A percentile compares a stretch with the other conserved stretches of the same genome.
Evolutionary conservation across 2,113 vertebrate species (phyloP).

Genomic region (Chlamydotis undulata): DNA sequence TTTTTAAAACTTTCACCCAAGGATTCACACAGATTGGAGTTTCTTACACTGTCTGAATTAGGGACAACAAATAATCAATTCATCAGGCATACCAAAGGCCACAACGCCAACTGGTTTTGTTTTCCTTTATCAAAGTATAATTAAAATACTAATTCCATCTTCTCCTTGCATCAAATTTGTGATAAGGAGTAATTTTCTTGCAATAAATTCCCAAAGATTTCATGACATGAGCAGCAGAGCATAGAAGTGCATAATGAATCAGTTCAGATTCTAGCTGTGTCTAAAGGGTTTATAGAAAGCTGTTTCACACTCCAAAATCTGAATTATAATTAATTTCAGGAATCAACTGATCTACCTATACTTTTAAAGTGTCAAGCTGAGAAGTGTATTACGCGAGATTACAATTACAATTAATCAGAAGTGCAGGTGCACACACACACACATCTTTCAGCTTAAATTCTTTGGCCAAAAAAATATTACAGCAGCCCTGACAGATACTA

Average conservation of each 20-base stretch:
- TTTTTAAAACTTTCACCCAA: neutral
- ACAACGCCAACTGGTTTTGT: neutral
- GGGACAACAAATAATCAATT: neutral
- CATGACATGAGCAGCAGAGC: constrained; percentile 12
- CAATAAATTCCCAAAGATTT: constrained; percentile 37
- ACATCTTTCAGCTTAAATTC: constrained; percentile 25
- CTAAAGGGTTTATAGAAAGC: constrained; percentile 58
- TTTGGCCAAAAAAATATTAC: neutral
- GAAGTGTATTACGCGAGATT: constrained; percentile 49
- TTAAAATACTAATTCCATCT: constrained; percentile 15
- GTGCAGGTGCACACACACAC: neutral
- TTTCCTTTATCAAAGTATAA: neutral
- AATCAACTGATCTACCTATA: constrained; percentile 47
- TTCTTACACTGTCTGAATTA: neutral
- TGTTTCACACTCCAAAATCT: constrained; percentile 50
- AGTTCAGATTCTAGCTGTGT: constrained; percentile 46
- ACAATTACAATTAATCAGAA: constrained; percentile 55
- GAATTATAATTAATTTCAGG: constrained; percentile 68
- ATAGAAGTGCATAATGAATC: constrained; percentile 46
- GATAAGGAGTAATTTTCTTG: neutral
- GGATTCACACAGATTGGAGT: neutral
- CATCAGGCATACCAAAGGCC: neutral
- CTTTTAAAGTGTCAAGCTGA: constrained; percentile 45
- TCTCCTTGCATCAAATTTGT: neutral
- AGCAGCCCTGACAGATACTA: constrained; percentile 50